Conservation (phyloP, 23 tunicate genomes). For the Styela clava region DNA sequence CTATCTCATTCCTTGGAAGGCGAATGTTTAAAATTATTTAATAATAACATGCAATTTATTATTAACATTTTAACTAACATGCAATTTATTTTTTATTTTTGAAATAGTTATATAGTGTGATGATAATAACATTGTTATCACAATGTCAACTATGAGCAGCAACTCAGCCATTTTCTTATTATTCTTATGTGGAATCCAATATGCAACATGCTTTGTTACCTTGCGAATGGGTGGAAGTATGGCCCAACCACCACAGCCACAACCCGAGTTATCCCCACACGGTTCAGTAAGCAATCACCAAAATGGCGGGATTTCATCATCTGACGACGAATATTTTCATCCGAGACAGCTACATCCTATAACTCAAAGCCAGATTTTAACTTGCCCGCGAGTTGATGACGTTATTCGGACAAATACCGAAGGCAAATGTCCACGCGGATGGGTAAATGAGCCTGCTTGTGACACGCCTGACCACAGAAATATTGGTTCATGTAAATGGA, state of each 20-base stretch:
- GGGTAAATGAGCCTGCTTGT: slow-evolving; percentile 13
- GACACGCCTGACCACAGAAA: slow-evolving; percentile 13
- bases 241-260: neutral
- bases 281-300: neutral
- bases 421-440: slow-evolving; percentile 23
- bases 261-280: neutral
- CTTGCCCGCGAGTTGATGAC: neutral
- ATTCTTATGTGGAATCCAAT: neutral
- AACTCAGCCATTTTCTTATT: no score
- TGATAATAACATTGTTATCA: no score
- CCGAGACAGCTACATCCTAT: neutral
- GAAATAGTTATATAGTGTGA: no score
- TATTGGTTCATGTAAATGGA: slow-evolving; percentile 5
- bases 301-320: no score
- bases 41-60: no score
- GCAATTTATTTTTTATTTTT: no score
- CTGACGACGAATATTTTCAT: neutral
- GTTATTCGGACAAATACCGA: neutral
- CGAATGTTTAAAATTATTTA: no score
- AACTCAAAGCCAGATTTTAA: neutral
- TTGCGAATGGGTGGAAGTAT: neutral
- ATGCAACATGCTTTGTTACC: neutral
- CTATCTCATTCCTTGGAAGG: no score
- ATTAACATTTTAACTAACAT: no score
- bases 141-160: no score